Evolutionary conservation across 2,888 invertebrate species (phyloP), one percentile per base, ranked within the genome.

Genomic region (Andrena hattorfiana): DNA sequence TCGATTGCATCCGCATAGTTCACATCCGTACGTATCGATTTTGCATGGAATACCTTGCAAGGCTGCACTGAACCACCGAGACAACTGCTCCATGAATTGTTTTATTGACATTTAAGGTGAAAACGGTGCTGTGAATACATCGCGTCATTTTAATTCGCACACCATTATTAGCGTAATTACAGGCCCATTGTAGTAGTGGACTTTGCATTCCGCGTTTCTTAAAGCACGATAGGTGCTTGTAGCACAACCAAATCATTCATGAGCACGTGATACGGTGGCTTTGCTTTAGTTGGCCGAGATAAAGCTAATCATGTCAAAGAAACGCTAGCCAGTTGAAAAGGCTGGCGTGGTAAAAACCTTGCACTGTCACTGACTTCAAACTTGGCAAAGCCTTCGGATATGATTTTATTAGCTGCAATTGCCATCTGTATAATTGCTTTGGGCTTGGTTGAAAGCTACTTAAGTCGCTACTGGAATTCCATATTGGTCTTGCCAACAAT

Each of bases 261-360:
- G 30, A 7, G n/a, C 76, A 26, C 76, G 76, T 78, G 83, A 83
- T 30, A 64, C 51, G 51, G 28, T 83, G 2, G 32, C 64, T 83
- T 83, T 74, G 76, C 56, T 70, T 48, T 67, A 59, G 13, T 54
- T 20, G 20, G 13, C 10, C 42, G 8, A 13, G 16, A 72, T 30
- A 10, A 30, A 54, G 73, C 69, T 73, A 73, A 68, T 16, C 28
- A 59, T 26, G 54, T 63, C 67, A 48, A 30, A 54, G 77, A 66
- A 77, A 26, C 54, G 62, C n/a, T 42, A 54, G 20, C 54, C 67
- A 56, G n/a, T 51, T 10, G 54, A 26, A n/a, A n/a, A n/a, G 7
- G n/a, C 26, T 28, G n/a, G 4, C 62, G 35, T 32, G 51, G 20
- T 4, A 56, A 30, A 30, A 10, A 20, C 35, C 20, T 62, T 8